Evolutionary conservation across 2,888 invertebrate genomes (phyloP).

Genomic region (Apotomis betuletana): DNA sequence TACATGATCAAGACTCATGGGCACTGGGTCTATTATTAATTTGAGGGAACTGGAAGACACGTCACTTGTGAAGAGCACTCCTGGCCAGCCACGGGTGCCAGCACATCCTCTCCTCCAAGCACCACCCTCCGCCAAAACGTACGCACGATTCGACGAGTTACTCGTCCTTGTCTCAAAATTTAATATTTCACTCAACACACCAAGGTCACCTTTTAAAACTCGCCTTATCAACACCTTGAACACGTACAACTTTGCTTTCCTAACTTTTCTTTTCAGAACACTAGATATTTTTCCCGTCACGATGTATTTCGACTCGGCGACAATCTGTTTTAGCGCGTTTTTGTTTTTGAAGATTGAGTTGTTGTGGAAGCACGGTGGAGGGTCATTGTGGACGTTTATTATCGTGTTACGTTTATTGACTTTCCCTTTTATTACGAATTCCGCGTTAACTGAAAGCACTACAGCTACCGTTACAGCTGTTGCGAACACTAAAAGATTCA

Average conservation of each 20-base stretch:
- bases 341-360: slow-evolving; percentile 74
- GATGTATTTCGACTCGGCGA: slow-evolving; percentile 74
- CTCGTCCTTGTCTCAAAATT: slow-evolving; percentile 73
- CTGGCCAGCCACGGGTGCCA: slow-evolving; percentile 64
- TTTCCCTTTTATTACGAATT: slow-evolving; percentile 71
- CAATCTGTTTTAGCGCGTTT: slow-evolving; percentile 69
- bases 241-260: slow-evolving; percentile 65
- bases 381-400: slow-evolving; percentile 70
- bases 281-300: slow-evolving; percentile 80
- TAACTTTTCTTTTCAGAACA: slow-evolving; percentile 62
- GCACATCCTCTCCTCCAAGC: slow-evolving; percentile 59
- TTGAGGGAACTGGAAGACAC: slow-evolving; percentile 67
- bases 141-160: slow-evolving; percentile 73
- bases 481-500: slow-evolving; percentile 41
- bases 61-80: slow-evolving; percentile 65
- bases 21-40: slow-evolving; percentile 73
- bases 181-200: slow-evolving; percentile 73
- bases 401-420: slow-evolving; percentile 77
- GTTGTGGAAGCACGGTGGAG: slow-evolving; percentile 69
- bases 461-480: slow-evolving; percentile 22
- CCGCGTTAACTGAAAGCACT: slow-evolving; percentile 54
- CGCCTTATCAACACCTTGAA: slow-evolving; percentile 78
- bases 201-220: slow-evolving; percentile 76
- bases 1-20: slow-evolving; percentile 71
- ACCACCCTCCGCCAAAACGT: slow-evolving; percentile 69